Evolutionary conservation across 2,113 vertebrate species (phyloP).

Genomic region (Cettia cetti): DNA sequence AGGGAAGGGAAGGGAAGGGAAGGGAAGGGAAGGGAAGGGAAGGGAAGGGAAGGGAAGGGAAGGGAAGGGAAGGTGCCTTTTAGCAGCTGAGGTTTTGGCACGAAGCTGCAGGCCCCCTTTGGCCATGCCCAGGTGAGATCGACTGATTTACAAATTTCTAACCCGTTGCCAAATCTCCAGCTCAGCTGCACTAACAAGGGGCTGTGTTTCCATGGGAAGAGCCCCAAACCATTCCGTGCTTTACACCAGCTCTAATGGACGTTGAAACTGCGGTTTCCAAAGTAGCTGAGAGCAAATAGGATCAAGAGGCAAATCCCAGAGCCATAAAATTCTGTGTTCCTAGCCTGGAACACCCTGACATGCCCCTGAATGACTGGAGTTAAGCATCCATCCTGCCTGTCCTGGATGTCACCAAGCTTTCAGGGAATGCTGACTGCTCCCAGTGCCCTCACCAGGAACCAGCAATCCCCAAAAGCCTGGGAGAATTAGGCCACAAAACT

Average conservation of each 20-base stretch:
- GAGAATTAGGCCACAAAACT: background rate
- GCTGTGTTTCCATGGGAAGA: background rate
- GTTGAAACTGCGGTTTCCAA: constrained; percentile 56
- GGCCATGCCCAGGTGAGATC: background rate
- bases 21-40: too few relatives aligned
- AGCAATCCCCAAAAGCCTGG: background rate
- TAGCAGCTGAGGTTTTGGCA: background rate
- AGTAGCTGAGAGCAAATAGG: constrained; percentile 16
- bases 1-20: too few relatives aligned
- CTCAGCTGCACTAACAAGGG: constrained; percentile 62
- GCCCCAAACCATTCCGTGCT: constrained; percentile 4
- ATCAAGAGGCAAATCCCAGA: background rate
- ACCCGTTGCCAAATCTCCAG: background rate
- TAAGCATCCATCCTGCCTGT: background rate
- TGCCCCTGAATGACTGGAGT: rapidly evolving
- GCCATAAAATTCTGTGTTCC: background rate
- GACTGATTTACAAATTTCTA: background rate
- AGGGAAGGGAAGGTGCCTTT: background rate
- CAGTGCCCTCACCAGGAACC: background rate
- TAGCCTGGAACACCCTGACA: background rate
- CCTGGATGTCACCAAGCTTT: background rate
- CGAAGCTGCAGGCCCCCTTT: background rate
- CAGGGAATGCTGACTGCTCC: background rate
- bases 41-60: background rate
- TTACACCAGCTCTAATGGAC: constrained; percentile 60